phyloP scores from a whole-genome alignment of 1,140 invertebrate genomes.

The Orussus abietinus region DNA sequence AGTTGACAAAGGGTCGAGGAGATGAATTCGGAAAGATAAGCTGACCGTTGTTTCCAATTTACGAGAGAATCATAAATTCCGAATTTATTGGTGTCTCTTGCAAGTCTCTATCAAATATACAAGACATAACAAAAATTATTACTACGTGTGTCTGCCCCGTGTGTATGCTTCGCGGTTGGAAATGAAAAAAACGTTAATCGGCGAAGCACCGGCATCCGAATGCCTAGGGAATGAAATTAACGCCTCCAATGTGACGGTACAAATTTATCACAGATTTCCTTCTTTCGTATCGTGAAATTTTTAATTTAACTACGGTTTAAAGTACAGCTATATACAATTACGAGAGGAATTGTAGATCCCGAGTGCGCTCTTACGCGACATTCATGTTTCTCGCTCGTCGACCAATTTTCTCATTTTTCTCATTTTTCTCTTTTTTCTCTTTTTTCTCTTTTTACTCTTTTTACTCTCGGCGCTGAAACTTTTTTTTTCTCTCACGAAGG shows the following conservation, averaged over 20 bases:
- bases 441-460: too few species aligned
- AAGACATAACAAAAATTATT: conserved; percentile 16
- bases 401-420: too few species aligned
- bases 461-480: too few species aligned
- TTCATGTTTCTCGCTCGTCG: too few species aligned
- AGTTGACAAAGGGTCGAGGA: not conserved
- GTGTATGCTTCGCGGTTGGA: not conserved
- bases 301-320: conserved; percentile 24
- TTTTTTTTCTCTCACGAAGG: too few species aligned
- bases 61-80: conserved; percentile 9
- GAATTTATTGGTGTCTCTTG: conserved; percentile 13
- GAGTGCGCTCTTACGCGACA: too few species aligned
- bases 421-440: too few species aligned
- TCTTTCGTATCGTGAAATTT: conserved; percentile 21
- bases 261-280: conserved; percentile 44
- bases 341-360: too few species aligned
- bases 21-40: not conserved
- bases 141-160: conserved; percentile 3
- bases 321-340: conserved; percentile 33
- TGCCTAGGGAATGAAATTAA: conserved; percentile 25
- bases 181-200: not conserved
- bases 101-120: conserved; percentile 14
- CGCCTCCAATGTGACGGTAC: conserved; percentile 28
- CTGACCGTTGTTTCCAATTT: conserved; percentile 2
- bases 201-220: conserved; percentile 4